Conservation (phyloP, 2,888 invertebrate genomes). For the Eilema griseolum region DNA sequence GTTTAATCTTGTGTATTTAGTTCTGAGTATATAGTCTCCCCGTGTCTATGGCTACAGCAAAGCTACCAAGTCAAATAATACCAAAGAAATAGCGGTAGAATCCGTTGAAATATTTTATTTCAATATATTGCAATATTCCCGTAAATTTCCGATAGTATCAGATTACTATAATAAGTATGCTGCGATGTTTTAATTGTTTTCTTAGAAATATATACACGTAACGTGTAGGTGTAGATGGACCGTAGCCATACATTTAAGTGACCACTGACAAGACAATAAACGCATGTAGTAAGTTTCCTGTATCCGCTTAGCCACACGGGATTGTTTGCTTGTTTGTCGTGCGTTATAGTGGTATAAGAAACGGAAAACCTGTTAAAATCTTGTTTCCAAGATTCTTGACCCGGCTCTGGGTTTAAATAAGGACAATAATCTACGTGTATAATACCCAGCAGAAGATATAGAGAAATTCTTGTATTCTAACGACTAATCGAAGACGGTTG, state of each 20-base stretch:
- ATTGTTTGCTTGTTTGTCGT: neutral
- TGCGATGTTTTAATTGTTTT: neutral
- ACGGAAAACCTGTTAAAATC: neutral
- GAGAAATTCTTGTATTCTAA: neutral
- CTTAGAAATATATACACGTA: neutral
- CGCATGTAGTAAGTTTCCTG: neutral
- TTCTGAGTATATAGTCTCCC: too few relatives aligned
- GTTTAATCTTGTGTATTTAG: too few relatives aligned
- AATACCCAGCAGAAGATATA: neutral
- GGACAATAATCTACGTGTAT: too few relatives aligned
- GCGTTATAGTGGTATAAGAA: neutral
- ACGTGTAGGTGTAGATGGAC: too few relatives aligned
- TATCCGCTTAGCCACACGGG: neutral
- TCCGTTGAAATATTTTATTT: too few relatives aligned
- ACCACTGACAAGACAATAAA: neutral
- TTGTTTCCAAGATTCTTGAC: neutral
- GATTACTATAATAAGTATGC: neutral
- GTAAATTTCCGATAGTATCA: too few relatives aligned
- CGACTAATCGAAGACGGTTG: too few relatives aligned
- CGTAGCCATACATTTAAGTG: neutral
- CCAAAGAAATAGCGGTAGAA: too few relatives aligned
- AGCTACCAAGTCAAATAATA: too few relatives aligned
- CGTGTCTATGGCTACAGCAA: too few relatives aligned
- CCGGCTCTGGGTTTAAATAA: neutral
- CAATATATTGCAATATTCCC: too few relatives aligned